Evolutionary conservation across 2,797 vertebrate species (phyloP), one percentile per base, ranked within the genome.

Genomic region (Enteromius fasciolatus): DNA sequence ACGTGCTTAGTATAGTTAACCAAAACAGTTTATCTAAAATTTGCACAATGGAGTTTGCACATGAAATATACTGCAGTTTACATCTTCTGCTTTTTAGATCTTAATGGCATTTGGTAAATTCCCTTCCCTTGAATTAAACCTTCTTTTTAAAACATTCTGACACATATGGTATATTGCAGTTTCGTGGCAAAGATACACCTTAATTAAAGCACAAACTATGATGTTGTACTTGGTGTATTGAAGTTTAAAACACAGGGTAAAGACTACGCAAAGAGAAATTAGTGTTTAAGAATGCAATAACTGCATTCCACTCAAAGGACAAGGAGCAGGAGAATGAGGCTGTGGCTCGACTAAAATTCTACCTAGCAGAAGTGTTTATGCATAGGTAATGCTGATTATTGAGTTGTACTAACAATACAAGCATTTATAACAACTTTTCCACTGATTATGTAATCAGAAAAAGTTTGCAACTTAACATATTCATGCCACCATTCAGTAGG

Each of bases 361-460:
- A 73, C 68, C 20, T 59, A 5, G 12, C 41, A 46, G n/a, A 52
- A 28, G 28, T 73, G 69, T 74, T 81, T 39, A 64, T 74, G 41
- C 44, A 74, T 79, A 68, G n/a, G 33, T 44, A 39, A 23, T 15
- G 64, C 48, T 69, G 33, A 79, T 79, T 41, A 68, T 36, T 54
- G 66, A 48, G 20, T 23, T 33, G 54, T 36, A 5, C 39, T 28
- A 39, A 46, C 25, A 50, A 44, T 9, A 61, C 23, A 80, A 69
- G 59, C 50, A 41, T 46, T 46, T 46, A 46, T 46, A 46, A 46
- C 3, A 14, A 46, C 11, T 46, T 46, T 44, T 44, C 10, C 11
- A 4, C 0, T 46, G 14, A 46, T 46, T 46, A 46, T 46, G 44
- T 12, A 46, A 46, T 46, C 14, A 46, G 12, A 46, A 4, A 46